Base-by-base conservation (phyloP, 2,888 invertebrate genomes). In the Chrysina gloriosa region DNA sequence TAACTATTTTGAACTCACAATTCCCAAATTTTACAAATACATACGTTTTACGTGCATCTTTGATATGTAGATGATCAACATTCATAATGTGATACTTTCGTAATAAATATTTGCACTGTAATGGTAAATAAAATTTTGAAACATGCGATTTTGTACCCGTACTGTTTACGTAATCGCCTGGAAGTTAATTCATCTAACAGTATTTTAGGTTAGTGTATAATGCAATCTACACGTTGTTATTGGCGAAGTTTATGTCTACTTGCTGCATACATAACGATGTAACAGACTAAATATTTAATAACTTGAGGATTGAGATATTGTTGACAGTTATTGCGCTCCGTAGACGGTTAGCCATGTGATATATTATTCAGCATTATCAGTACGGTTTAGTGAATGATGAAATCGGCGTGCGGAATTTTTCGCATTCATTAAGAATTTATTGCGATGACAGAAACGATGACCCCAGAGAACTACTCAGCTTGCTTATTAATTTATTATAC, bases 211-310 rank as follows among this genome's bases (percentile, higher is more conserved):
- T 36, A 14, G n/a, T 25, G 7, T 42, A 61, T 27, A 61, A 42
- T 61, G 58, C 42, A 27, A 16, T 61, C 25, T 61, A 61, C 58
- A 61, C 58, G 42, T 61, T 42, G 58, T 61, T 61, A 61, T 39
- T 61, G 58, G 58, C 42, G 29, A 42, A 42, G 58, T 61, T 58
- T 61, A 61, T 42, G 58, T 61, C 58, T 61, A 52, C 31, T 34
- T 19, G 5, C 11, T 39, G 39, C 3, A 36, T 61, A 7, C 27
- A 61, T 61, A 61, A 42, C 16, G 39, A 61, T 42, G 39, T 58
- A 58, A 14, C 27, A 61, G 58, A 61, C 58, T 61, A 61, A 42
- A 61, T 61, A 61, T 61, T 61, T 61, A 61, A 61, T 61, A 42
- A 27, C 42, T 42, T 42, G 58, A 29, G 25, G 42, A 61, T 25